These are phyloP conservation scores for Dysdera silvatica DNA, from an alignment of 1,140 invertebrate genomes.

Conservation along the genomic window DNA sequence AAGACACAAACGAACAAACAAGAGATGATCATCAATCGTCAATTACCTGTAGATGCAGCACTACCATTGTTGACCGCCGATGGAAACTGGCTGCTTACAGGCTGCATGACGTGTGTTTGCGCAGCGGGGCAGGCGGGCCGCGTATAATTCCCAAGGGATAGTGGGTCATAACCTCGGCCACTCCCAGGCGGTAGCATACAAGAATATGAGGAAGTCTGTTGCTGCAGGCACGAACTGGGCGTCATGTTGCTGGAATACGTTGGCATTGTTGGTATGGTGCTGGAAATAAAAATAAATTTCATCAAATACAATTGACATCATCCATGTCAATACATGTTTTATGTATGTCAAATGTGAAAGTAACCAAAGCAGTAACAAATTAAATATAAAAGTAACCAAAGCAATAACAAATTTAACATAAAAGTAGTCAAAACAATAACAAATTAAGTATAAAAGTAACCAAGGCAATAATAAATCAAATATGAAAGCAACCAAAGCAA, in stretches of 20 bases:
- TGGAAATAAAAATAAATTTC: constrained; percentile 4
- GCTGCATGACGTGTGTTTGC: constrained; percentile 41
- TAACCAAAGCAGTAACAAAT: too few species aligned
- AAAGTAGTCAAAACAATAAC: too few species aligned
- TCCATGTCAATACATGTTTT: not conserved
- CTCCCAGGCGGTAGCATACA: constrained; percentile 44
- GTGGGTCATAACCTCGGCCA: constrained; percentile 43
- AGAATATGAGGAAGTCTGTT: constrained; percentile 42
- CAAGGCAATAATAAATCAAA: too few species aligned
- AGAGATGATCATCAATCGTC: not conserved
- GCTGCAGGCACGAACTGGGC: constrained; percentile 46
- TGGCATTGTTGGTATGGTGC: constrained; percentile 36
- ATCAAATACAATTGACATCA: not conserved
- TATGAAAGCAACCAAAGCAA: too few species aligned
- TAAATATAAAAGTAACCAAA: too few species aligned
- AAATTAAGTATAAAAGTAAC: too few species aligned
- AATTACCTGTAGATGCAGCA: constrained; percentile 42
- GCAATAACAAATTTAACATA: too few species aligned
- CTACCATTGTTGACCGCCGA: constrained; percentile 35
- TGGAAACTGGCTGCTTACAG: constrained; percentile 32
- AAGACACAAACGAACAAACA: too few species aligned
- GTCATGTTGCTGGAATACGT: constrained; percentile 46
- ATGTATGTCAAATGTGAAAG: too few species aligned
- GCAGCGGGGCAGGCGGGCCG: constrained; percentile 42
- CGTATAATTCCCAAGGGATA: constrained; percentile 45